Evolutionary conservation across 92 coral and sea anemone species (phyloP).

Genomic region (Phenganax marumi): DNA sequence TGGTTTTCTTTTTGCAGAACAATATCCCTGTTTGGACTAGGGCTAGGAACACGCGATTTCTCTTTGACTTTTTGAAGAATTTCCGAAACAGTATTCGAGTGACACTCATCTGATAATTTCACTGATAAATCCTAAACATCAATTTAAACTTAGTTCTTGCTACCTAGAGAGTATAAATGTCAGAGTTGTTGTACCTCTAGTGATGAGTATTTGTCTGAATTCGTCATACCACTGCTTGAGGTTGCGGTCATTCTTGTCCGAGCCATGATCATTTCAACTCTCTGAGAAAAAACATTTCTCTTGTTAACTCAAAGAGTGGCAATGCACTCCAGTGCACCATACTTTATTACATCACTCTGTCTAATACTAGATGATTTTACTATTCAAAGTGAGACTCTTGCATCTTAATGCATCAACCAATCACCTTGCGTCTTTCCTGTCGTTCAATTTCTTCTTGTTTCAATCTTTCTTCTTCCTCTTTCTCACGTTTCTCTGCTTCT

Average conservation of each 20-base stretch:
- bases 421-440: slow-evolving; percentile 85
- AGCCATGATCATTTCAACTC: slow-evolving; percentile 94
- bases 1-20: slow-evolving; percentile 21
- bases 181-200: not conserved
- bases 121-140: slow-evolving; percentile 15
- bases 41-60: slow-evolving; percentile 50
- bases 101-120: slow-evolving; percentile 29
- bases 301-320: too few species aligned
- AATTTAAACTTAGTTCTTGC: not conserved
- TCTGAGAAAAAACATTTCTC: slow-evolving; percentile 50
- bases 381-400: too few species aligned
- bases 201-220: slow-evolving; percentile 1
- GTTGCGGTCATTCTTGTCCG: slow-evolving; percentile 89
- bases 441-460: slow-evolving; percentile 77
- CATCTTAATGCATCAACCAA: not conserved
- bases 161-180: not conserved
- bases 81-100: slow-evolving; percentile 65
- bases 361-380: too few species aligned
- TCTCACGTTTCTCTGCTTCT: slow-evolving; percentile 15
- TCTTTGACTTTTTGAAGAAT: slow-evolving; percentile 89
- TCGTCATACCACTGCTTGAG: slow-evolving; percentile 43
- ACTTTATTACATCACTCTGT: too few species aligned
- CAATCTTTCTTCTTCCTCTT: slow-evolving; percentile 60
- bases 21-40: slow-evolving; percentile 35
- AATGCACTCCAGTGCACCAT: not conserved